Evolutionary conservation across 1,140 invertebrate genomes (phyloP).

Genomic region (Panonychus citri): DNA sequence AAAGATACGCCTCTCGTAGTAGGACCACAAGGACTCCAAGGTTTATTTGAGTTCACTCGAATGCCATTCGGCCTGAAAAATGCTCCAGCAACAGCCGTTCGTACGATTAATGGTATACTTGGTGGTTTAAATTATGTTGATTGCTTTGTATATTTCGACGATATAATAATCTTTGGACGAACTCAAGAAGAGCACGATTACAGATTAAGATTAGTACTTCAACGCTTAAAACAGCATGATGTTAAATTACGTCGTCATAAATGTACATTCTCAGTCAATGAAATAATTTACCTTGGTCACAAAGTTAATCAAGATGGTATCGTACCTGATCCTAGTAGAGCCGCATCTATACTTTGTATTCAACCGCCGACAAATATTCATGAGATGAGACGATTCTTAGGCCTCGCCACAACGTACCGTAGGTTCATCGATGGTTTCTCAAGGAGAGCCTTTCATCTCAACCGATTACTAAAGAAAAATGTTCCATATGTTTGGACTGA

Average conservation of each 20-base stretch:
- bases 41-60: slow-evolving; percentile 5
- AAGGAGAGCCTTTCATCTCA: neutral
- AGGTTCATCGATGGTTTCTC: neutral
- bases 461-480: slow-evolving; percentile 13
- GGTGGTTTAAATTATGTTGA: neutral
- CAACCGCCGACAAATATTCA: neutral
- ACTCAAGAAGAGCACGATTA: slow-evolving; percentile 9
- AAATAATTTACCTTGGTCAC: neutral
- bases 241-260: slow-evolving; percentile 15
- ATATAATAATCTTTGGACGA: slow-evolving; percentile 9
- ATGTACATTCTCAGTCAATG: slow-evolving; percentile 3
- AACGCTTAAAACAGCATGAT: slow-evolving; percentile 6
- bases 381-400: neutral
- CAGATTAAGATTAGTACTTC: slow-evolving; percentile 14
- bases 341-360: neutral
- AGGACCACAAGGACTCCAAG: neutral
- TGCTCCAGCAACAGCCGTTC: slow-evolving; percentile 13
- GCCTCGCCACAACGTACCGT: neutral
- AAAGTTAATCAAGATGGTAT: neutral
- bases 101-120: slow-evolving; percentile 11
- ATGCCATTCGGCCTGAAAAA: slow-evolving; percentile 13
- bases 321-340: neutral
- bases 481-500: slow-evolving; percentile 1
- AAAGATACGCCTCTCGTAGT: neutral
- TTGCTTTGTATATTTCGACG: slow-evolving; percentile 13